Conservation (phyloP, 2,113 vertebrate species). For the Macroglossus sobrinus region DNA sequence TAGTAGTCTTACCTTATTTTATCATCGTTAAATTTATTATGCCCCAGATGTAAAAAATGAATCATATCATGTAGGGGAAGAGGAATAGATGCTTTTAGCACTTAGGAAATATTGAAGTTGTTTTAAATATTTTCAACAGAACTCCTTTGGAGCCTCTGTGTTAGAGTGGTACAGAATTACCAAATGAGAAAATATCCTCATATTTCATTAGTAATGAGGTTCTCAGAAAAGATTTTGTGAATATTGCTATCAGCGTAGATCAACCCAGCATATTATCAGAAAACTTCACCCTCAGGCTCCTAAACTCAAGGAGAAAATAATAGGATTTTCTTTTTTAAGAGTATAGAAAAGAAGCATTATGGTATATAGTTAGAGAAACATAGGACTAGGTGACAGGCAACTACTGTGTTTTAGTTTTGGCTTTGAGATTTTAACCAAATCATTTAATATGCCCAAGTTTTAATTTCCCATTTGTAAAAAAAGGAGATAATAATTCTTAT, state of each 20-base stretch:
- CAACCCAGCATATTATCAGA: neutral
- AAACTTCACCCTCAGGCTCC: neutral
- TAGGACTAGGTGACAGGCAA: neutral
- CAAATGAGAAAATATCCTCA: neutral
- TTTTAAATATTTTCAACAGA: slow-evolving; percentile 9
- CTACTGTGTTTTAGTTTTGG: neutral
- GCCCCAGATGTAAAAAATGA: neutral
- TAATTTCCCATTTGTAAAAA: neutral
- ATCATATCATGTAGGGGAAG: neutral
- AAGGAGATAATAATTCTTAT: neutral
- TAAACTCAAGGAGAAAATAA: neutral
- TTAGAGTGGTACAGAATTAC: neutral
- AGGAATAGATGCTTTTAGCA: neutral
- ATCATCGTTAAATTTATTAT: neutral
- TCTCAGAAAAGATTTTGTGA: neutral
- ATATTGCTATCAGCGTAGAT: neutral
- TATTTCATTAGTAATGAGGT: neutral
- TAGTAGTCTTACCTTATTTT: neutral
- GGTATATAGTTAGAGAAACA: neutral
- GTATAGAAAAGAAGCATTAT: neutral
- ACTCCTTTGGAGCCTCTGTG: neutral
- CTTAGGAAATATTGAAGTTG: neutral
- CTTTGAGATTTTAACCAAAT: neutral
- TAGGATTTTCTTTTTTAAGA: neutral
- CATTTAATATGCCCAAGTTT: neutral